These are phyloP conservation scores for Xiphorhynchus erythropygius DNA, from an alignment of 2,797 vertebrate species.

Conservation along the genomic window DNA sequence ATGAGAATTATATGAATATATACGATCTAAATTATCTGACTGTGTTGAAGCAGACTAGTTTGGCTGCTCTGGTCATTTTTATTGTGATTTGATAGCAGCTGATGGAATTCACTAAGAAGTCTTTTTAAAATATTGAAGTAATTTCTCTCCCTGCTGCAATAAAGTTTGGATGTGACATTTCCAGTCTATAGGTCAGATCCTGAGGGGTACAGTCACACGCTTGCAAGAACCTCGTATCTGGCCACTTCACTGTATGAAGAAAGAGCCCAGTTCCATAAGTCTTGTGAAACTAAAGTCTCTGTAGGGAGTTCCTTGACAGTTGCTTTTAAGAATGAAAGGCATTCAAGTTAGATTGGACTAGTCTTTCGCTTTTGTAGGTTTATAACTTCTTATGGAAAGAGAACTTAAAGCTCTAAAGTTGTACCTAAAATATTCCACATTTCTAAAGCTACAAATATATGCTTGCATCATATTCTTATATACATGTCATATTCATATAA, in stretches of 20 bases:
- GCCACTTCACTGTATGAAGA: background rate
- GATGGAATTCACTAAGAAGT: background rate
- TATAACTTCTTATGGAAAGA: background rate
- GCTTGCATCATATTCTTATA: background rate
- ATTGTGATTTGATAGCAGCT: background rate
- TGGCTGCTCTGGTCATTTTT: background rate
- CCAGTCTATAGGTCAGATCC: background rate
- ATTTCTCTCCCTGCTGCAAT: constrained; percentile 17
- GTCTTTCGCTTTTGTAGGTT: background rate
- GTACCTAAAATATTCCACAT: background rate
- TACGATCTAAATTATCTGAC: background rate
- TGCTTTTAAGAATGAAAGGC: background rate
- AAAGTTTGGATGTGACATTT: background rate
- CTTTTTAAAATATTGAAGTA: background rate
- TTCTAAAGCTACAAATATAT: background rate
- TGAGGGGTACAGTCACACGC: background rate
- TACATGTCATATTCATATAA: background rate
- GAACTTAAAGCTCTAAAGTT: background rate
- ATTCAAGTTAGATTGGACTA: background rate
- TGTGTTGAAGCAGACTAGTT: background rate
- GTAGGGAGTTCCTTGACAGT: background rate
- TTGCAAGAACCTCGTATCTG: background rate
- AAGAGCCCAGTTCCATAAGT: background rate
- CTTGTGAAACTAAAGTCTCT: background rate
- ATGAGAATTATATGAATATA: background rate